Percentiles rank a stretch among this genome's conserved stretches.
Evolutionary conservation across 2,888 invertebrate genomes (phyloP).

Genomic region (Tanypteryx hageni): DNA sequence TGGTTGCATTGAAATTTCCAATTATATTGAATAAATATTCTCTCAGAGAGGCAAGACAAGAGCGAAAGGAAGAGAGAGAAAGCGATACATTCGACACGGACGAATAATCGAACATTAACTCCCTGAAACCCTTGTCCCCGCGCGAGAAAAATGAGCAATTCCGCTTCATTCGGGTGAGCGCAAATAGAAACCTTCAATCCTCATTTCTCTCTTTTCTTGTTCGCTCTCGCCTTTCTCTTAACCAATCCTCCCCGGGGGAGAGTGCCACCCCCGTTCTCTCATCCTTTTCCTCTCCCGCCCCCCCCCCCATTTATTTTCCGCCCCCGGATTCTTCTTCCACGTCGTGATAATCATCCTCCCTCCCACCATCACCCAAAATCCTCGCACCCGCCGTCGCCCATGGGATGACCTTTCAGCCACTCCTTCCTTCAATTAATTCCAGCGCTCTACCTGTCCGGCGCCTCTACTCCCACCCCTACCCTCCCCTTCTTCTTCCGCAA

Average conservation of each 20-base stretch:
- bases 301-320: neutral
- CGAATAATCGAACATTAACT: neutral
- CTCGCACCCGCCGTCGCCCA: neutral
- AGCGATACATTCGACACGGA: neutral
- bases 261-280: neutral
- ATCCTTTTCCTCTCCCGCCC: neutral
- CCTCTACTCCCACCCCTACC: no score
- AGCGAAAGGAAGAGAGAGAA: neutral
- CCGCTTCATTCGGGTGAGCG: neutral
- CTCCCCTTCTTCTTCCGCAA: no score
- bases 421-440: conserved; percentile 10
- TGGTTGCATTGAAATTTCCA: no score
- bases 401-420: neutral
- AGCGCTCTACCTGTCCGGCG: neutral
- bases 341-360: neutral
- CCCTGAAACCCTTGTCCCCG: neutral
- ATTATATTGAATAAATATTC: no score
- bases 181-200: neutral
- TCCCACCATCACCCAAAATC: neutral
- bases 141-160: conserved; percentile 3
- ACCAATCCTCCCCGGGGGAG: no score
- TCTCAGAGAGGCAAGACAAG: no score
- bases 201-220: neutral
- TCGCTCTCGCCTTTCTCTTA: neutral
- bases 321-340: neutral